Evolutionary conservation across 2,113 vertebrate species (phyloP).

Genomic region (Tiliqua scincoides): DNA sequence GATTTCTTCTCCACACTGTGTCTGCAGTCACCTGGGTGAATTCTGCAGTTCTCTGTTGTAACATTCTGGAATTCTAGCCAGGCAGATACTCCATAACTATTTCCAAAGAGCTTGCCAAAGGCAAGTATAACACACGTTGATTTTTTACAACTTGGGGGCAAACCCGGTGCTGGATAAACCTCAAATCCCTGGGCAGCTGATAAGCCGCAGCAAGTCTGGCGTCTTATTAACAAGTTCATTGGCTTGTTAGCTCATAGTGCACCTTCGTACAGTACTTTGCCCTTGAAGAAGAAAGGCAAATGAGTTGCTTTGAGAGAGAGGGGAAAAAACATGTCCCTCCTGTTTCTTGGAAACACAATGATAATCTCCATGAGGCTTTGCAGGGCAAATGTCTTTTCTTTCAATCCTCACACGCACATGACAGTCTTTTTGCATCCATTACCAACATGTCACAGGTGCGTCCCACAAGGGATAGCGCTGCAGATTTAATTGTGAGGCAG

Average conservation of each 20-base stretch:
- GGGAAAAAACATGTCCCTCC: conserved; percentile 11
- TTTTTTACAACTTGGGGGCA: not conserved
- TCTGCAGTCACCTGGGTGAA: not conserved
- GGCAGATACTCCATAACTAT: not conserved
- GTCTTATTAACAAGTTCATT: conserved; percentile 35
- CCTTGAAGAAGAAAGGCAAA: conserved; percentile 19
- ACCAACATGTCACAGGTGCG: conserved; percentile 71
- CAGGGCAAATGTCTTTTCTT: conserved; percentile 46
- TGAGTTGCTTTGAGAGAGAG: not conserved
- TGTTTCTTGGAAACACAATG: not conserved
- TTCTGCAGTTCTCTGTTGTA: not conserved
- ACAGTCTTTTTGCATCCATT: not conserved
- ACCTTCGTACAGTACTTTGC: not conserved
- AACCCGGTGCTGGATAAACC: not conserved
- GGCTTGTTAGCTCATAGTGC: conserved; percentile 28
- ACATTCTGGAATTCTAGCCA: not conserved
- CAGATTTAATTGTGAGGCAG: conserved; percentile 72
- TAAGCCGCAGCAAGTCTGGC: conserved; percentile 33
- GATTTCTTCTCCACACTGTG: not conserved
- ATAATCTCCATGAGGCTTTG: conserved; percentile 48
- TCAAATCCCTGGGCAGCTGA: conserved; percentile 54
- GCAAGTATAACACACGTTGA: conserved; percentile 32
- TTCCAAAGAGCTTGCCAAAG: conserved; percentile 35
- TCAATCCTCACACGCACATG: conserved; percentile 37
- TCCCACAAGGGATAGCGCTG: conserved; percentile 66